phyloP scores from a whole-genome alignment of 2,888 invertebrate genomes.

The Erebia ligea region DNA sequence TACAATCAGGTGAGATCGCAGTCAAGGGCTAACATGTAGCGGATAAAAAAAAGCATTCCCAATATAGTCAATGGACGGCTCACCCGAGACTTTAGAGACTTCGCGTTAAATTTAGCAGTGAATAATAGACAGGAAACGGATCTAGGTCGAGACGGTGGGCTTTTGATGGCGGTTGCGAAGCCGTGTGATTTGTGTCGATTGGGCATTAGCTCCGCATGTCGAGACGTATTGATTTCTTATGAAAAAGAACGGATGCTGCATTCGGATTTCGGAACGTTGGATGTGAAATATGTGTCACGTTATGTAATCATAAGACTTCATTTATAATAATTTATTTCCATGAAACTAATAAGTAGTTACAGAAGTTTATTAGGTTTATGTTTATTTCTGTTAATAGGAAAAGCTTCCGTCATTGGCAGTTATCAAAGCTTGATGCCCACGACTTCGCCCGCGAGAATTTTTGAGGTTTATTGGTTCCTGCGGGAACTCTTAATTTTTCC shows the following conservation, averaged over 20 bases:
- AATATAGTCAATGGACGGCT: background rate
- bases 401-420: too few relatives aligned
- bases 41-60: too few relatives aligned
- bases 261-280: slow-evolving; percentile 13
- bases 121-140: slow-evolving; percentile 54
- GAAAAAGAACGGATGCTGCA: slow-evolving; percentile 21
- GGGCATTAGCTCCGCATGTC: slow-evolving; percentile 22
- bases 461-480: too few relatives aligned
- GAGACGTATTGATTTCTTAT: slow-evolving; percentile 26
- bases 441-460: too few relatives aligned
- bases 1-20: too few relatives aligned
- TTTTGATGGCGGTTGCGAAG: slow-evolving; percentile 27
- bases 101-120: slow-evolving; percentile 44
- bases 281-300: slow-evolving; percentile 6
- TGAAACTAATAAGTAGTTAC: too few relatives aligned
- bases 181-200: slow-evolving; percentile 36
- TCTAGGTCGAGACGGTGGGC: slow-evolving; percentile 48
- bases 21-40: too few relatives aligned
- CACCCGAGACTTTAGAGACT: background rate
- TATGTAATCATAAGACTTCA: slow-evolving; percentile 8
- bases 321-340: background rate
- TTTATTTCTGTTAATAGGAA: too few relatives aligned
- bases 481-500: too few relatives aligned
- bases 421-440: too few relatives aligned
- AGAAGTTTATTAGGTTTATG: too few relatives aligned